Conservation (phyloP, 2,113 vertebrate genomes). For the Callospermophilus lateralis region DNA sequence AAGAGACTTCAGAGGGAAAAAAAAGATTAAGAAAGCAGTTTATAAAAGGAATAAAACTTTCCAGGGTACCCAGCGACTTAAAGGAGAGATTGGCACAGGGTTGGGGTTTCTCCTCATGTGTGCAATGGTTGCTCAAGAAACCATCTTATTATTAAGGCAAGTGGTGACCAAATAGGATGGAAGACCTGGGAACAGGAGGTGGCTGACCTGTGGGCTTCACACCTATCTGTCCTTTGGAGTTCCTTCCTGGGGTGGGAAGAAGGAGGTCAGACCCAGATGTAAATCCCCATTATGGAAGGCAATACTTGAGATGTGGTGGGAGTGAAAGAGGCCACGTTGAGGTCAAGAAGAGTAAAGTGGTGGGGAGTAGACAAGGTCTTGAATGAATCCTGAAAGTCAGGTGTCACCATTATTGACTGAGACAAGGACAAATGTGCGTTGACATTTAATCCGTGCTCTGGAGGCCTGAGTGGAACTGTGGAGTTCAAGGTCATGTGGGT, state of each 20-base stretch:
- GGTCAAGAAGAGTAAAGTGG: background rate
- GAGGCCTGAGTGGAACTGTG: background rate
- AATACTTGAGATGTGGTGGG: too few species aligned
- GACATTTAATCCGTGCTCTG: background rate
- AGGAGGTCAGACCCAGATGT: background rate
- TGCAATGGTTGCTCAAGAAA: background rate
- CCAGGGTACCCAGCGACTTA: background rate
- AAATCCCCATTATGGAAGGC: fast-evolving
- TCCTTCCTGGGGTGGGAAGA: background rate
- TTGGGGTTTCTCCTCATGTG: background rate
- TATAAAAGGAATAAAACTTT: background rate
- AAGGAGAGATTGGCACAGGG: too few species aligned
- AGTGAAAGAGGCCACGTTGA: background rate
- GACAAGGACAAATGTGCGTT: background rate
- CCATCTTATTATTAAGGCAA: background rate
- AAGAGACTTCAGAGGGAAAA: background rate
- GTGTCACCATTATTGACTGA: too few species aligned
- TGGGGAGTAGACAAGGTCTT: too few species aligned
- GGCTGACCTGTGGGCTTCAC: background rate
- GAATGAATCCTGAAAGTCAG: too few species aligned
- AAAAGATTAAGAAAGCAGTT: background rate
- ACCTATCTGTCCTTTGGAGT: background rate
- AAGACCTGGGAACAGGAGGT: background rate
- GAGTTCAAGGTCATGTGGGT: background rate
- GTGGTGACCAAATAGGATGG: background rate